phyloP scores from a whole-genome alignment of 1,140 invertebrate genomes.

The Diachasma alloeum region DNA sequence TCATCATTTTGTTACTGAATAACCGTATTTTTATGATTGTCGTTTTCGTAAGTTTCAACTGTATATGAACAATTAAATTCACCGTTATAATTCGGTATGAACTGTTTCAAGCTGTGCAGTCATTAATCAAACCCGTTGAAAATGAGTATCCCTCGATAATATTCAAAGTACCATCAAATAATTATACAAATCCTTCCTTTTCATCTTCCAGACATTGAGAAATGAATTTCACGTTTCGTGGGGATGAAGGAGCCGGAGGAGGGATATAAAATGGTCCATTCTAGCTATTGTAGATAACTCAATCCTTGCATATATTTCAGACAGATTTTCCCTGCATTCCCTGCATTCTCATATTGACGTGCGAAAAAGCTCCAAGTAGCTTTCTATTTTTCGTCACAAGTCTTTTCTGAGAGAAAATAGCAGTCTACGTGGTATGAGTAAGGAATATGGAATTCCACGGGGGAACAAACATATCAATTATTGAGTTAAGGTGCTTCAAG shows the following conservation, averaged over 20 bases:
- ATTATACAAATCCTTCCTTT: not conserved
- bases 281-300: not conserved
- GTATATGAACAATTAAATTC: too few species aligned
- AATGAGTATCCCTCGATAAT: too few species aligned
- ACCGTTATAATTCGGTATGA: too few species aligned
- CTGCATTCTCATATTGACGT: slow-evolving; percentile 2
- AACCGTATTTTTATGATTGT: too few species aligned
- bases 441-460: not conserved
- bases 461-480: not conserved
- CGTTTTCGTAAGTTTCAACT: too few species aligned
- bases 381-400: not conserved
- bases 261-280: not conserved
- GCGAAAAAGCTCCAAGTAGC: not conserved
- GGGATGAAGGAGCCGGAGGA: not conserved
- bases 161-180: not conserved
- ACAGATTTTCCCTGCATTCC: not conserved
- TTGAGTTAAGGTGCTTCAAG: not conserved
- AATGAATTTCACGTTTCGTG: not conserved
- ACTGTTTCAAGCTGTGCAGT: too few species aligned
- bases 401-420: not conserved
- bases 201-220: not conserved
- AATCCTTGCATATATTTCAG: not conserved
- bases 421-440: not conserved
- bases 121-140: too few species aligned
- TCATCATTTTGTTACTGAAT: too few species aligned